These are phyloP conservation scores for Emys orbicularis DNA, from an alignment of 2,797 vertebrate genomes.

Conservation along the genomic window DNA sequence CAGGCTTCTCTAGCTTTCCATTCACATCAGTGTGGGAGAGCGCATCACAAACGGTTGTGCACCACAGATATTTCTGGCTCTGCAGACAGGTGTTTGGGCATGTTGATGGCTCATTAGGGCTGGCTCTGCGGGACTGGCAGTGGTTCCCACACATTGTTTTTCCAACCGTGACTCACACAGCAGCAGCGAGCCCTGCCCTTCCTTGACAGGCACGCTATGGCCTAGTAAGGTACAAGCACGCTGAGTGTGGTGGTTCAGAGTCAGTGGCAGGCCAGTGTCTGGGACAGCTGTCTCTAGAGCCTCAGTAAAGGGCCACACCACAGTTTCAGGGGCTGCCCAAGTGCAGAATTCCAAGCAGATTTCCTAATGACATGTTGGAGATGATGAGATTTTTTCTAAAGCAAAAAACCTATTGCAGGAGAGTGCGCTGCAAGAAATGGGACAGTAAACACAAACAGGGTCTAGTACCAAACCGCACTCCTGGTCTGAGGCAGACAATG, in stretches of 20 bases:
- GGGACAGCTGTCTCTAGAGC: background rate
- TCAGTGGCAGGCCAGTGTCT: background rate
- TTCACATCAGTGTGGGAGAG: background rate
- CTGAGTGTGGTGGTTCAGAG: accelerated
- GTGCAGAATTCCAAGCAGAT: background rate
- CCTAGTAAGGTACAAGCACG: accelerated
- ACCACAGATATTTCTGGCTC: background rate
- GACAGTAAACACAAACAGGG: background rate
- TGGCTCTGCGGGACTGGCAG: background rate
- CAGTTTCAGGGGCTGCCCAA: no score
- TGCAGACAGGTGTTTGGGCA: background rate
- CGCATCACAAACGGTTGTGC: accelerated
- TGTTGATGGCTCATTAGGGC: background rate
- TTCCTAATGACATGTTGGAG: background rate
- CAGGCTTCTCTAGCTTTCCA: background rate
- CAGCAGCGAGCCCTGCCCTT: background rate
- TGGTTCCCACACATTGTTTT: background rate
- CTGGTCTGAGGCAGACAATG: background rate
- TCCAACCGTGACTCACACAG: background rate
- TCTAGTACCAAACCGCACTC: background rate
- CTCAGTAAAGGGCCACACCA: background rate
- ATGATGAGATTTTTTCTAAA: background rate
- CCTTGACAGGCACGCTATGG: background rate
- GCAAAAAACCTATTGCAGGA: background rate
- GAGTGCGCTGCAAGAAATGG: background rate